These are phyloP conservation scores for Caenorhabditis doughertyi DNA, from an alignment of 2,888 invertebrate genomes.

Conservation along the genomic window DNA sequence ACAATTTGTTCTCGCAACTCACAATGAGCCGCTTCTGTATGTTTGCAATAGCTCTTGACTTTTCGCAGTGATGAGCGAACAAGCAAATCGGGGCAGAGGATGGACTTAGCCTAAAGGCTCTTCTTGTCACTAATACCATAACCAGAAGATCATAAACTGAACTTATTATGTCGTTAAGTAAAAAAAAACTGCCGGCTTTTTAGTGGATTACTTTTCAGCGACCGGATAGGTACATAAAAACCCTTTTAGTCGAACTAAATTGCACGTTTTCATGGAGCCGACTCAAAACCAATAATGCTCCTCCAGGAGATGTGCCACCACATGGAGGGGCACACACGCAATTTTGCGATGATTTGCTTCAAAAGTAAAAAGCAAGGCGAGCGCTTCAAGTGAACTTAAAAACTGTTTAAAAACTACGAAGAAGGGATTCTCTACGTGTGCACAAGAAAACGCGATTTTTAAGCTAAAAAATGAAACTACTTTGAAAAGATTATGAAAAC, in stretches of 20 bases:
- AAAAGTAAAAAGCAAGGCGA: slow-evolving; percentile 21
- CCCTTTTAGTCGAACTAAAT: slow-evolving; percentile 36
- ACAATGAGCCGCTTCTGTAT: slow-evolving; percentile 49
- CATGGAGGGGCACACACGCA: slow-evolving; percentile 34
- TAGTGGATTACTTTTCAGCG: no score
- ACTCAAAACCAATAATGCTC: slow-evolving; percentile 41
- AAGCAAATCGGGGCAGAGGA: slow-evolving; percentile 41
- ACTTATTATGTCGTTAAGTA: neutral
- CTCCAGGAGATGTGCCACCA: slow-evolving; percentile 15
- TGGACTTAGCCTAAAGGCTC: slow-evolving; percentile 21
- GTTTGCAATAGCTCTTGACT: slow-evolving; percentile 66
- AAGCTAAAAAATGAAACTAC: slow-evolving; percentile 11
- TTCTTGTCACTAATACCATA: slow-evolving; percentile 57
- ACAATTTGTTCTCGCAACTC: slow-evolving; percentile 65
- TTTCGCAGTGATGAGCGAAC: slow-evolving; percentile 61
- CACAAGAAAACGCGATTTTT: no score
- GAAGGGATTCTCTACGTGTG: slow-evolving; percentile 5
- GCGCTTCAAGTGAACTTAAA: slow-evolving; percentile 45
- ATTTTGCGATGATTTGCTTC: slow-evolving; percentile 52
- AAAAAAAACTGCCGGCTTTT: no score
- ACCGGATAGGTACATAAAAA: neutral
- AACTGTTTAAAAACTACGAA: slow-evolving; percentile 21
- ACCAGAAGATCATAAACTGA: slow-evolving; percentile 7
- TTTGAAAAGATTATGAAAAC: no score
- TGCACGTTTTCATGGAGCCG: slow-evolving; percentile 18